Percentiles rank a stretch among this genome's conserved stretches.
Conservation (phyloP, 2,888 invertebrate genomes). For the Drosophila meridiana region DNA sequence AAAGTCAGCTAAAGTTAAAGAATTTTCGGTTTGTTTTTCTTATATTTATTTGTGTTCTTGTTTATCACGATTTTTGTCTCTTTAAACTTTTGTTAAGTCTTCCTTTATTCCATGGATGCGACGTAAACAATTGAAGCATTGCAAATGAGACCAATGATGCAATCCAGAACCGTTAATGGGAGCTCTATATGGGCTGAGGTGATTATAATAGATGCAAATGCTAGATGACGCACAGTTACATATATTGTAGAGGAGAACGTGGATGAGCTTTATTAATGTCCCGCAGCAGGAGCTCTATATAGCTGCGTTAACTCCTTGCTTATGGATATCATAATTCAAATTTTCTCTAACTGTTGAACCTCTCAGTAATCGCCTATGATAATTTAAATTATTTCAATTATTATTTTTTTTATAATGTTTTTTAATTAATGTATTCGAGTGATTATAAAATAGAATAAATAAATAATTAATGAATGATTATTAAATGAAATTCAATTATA, state of each 20-base stretch:
- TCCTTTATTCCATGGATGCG: conserved; percentile 1
- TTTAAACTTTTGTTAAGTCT: conserved; percentile 11
- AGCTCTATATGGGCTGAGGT: background rate
- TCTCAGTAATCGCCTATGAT: no score
- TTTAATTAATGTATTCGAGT: no score
- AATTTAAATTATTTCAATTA: no score
- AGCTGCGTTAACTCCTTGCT: no score
- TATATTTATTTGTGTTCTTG: conserved; percentile 14
- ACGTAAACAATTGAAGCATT: conserved; percentile 14
- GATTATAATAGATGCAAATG: background rate
- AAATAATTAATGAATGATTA: no score
- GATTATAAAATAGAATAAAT: no score
- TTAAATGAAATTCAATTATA: no score
- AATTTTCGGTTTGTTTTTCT: conserved; percentile 23
- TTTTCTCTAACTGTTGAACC: no score
- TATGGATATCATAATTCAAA: no score
- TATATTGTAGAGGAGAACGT: background rate
- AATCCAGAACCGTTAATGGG: background rate
- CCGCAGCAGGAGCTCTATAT: background rate
- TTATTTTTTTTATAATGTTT: no score
- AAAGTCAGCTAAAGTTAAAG: conserved; percentile 72
- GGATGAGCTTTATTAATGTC: background rate
- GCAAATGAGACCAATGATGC: conserved; percentile 4
- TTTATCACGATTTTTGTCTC: conserved; percentile 14
- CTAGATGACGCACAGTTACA: background rate